These are phyloP conservation scores for Amphimedon queenslandica DNA, from an alignment of 37 sponge, comb jelly and placozoan species.

Conservation along the genomic window DNA sequence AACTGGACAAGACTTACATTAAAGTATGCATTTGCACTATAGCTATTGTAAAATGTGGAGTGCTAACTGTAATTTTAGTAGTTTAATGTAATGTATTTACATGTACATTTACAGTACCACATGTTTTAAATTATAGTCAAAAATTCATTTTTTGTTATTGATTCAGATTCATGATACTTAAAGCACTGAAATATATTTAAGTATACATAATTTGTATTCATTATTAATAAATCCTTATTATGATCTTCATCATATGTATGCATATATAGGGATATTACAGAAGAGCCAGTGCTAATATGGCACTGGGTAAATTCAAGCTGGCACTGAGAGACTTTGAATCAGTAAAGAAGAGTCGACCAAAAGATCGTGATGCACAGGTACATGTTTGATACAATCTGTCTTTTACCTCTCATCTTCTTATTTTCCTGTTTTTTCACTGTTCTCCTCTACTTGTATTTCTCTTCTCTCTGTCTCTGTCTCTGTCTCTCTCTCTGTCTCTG, in stretches of 20 bases:
- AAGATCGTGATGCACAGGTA: background rate
- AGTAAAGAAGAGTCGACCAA: conserved; percentile 42
- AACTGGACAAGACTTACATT: conserved; percentile 75
- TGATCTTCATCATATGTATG: background rate
- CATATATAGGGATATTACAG: conserved; percentile 85
- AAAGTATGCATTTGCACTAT: too few relatives aligned
- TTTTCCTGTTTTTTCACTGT: background rate
- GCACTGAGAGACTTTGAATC: conserved; percentile 92
- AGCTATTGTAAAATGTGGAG: too few relatives aligned
- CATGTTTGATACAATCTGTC: background rate
- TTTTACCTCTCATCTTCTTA: background rate
- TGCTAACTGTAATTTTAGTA: background rate
- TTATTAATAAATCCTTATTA: background rate
- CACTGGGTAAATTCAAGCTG: conserved; percentile 91
- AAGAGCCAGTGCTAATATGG: conserved; percentile 96
- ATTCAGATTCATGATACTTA: background rate
- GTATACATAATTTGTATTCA: background rate
- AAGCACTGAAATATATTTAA: background rate
- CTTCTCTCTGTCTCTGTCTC: too few relatives aligned
- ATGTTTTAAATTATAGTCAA: background rate
- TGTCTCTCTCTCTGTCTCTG: too few relatives aligned
- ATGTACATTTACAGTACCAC: background rate
- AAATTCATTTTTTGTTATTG: background rate
- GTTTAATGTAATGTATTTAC: background rate
- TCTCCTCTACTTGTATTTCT: too few relatives aligned